A percentile compares a stretch with the other conserved stretches of the same genome.
Conservation (phyloP, 1,140 invertebrate genomes). For the Drosophila tani region DNA sequence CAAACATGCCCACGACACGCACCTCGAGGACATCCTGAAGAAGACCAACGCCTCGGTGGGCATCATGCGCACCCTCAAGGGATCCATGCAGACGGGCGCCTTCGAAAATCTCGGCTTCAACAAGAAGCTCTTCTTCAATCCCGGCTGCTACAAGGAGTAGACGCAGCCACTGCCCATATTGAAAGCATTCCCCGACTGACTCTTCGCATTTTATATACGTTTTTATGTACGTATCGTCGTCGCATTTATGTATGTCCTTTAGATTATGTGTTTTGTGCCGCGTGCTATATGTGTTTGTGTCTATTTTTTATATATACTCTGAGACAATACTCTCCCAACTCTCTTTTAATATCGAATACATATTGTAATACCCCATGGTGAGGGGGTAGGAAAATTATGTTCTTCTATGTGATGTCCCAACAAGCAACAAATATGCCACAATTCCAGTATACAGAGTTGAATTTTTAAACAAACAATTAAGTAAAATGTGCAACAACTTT, state of each 20-base stretch:
- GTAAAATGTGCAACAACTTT: not conserved
- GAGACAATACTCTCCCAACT: slow-evolving; percentile 25
- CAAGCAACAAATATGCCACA: not conserved
- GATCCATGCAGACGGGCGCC: slow-evolving; percentile 60
- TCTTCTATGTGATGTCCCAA: slow-evolving; percentile 7
- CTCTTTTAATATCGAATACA: not conserved
- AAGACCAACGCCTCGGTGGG: slow-evolving; percentile 86
- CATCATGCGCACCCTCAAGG: slow-evolving; percentile 12
- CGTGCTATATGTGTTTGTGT: slow-evolving; percentile 15
- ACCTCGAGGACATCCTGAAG: slow-evolving; percentile 89
- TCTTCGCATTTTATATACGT: slow-evolving; percentile 48
- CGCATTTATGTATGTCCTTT: slow-evolving; percentile 40
- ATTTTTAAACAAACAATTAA: not conserved
- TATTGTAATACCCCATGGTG: slow-evolving; percentile 9
- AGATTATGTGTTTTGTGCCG: slow-evolving; percentile 32
- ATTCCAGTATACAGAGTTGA: not conserved
- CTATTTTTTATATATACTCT: slow-evolving; percentile 27
- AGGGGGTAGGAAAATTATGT: slow-evolving; percentile 15
- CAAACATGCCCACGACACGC: slow-evolving; percentile 87
- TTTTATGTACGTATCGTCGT: slow-evolving; percentile 31
- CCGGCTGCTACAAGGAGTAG: slow-evolving; percentile 51
- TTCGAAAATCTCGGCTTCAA: slow-evolving; percentile 69
- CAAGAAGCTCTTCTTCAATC: slow-evolving; percentile 77
- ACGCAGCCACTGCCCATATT: slow-evolving; percentile 21
- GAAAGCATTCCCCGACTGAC: slow-evolving; percentile 59